phyloP scores from a whole-genome alignment of 2,113 vertebrate species.

The Notothenia rossii region DNA sequence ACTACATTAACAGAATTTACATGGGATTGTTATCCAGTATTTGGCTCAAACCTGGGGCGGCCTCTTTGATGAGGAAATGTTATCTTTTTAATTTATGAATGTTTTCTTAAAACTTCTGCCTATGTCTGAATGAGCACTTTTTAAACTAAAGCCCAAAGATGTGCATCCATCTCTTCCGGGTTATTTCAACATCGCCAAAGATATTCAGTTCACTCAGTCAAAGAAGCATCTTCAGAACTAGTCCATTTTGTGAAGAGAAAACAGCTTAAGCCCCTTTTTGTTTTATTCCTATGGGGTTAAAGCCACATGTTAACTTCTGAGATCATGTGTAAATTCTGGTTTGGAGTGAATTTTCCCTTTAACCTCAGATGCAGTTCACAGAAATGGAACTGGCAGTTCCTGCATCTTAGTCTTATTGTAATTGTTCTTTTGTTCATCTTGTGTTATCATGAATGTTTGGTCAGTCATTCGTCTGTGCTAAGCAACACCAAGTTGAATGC shows the following conservation, averaged over 20 bases:
- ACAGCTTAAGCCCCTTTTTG: neutral
- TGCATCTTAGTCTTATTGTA: conserved; percentile 72
- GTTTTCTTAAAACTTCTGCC: conserved; percentile 33
- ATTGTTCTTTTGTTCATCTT: conserved; percentile 53
- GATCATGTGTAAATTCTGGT: conserved; percentile 31
- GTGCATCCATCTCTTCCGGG: conserved; percentile 3
- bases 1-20: conserved; percentile 17
- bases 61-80: conserved; percentile 33
- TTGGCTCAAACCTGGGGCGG: conserved; percentile 9
- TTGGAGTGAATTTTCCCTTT: conserved; percentile 42
- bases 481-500: conserved; percentile 67
- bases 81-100: conserved; percentile 22
- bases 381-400: conserved; percentile 27
- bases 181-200: conserved; percentile 7
- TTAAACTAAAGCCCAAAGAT: conserved; percentile 27
- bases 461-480: conserved; percentile 52
- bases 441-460: conserved; percentile 62
- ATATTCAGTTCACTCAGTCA: conserved; percentile 18
- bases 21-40: conserved; percentile 1
- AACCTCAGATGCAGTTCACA: conserved; percentile 51
- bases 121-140: conserved; percentile 26
- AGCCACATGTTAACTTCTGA: conserved; percentile 8
- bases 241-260: neutral
- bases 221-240: conserved; percentile 20
- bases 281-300: neutral